A percentile compares a stretch with the other conserved stretches of the same genome.
Evolutionary conservation across 2,113 vertebrate genomes (phyloP).

Genomic region (Tricholaema leucomelas): DNA sequence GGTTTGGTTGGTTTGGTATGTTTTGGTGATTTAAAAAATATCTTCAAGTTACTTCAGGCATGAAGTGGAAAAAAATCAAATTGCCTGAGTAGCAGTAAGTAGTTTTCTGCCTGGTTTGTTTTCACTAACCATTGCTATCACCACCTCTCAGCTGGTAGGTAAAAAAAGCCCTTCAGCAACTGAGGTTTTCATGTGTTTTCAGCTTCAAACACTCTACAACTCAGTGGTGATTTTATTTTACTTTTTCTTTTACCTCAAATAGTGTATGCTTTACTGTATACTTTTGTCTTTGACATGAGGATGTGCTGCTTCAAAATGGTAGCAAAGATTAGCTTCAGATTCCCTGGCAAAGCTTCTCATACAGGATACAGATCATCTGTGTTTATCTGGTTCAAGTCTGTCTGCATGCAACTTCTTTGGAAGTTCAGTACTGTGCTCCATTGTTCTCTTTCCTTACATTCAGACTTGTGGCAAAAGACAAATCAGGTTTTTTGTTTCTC

Average conservation of each 20-base stretch:
- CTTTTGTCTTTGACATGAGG: neutral
- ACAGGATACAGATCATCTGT: neutral
- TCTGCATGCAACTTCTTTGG: neutral
- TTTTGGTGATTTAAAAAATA: neutral
- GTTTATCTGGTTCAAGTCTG: constrained; percentile 14
- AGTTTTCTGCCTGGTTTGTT: neutral
- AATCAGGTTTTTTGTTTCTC: neutral
- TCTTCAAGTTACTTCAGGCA: neutral
- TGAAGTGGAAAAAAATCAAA: neutral
- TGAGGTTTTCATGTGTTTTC: neutral
- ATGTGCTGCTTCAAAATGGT: neutral
- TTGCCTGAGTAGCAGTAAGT: neutral
- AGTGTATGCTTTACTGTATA: neutral
- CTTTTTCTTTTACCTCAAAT: neutral
- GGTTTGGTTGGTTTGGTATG: neutral
- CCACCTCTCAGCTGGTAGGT: neutral
- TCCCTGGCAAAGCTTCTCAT: constrained; percentile 7
- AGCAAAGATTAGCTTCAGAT: neutral
- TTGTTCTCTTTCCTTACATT: neutral
- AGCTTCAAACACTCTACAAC: neutral
- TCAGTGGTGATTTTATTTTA: neutral
- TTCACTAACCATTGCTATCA: neutral
- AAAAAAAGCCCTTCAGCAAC: neutral
- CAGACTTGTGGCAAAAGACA: neutral
- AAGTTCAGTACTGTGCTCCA: neutral